A percentile compares a stretch with the other conserved stretches of the same genome.
Evolutionary conservation across 2,113 vertebrate genomes (phyloP).

Genomic region (Uropsilus gracilis): DNA sequence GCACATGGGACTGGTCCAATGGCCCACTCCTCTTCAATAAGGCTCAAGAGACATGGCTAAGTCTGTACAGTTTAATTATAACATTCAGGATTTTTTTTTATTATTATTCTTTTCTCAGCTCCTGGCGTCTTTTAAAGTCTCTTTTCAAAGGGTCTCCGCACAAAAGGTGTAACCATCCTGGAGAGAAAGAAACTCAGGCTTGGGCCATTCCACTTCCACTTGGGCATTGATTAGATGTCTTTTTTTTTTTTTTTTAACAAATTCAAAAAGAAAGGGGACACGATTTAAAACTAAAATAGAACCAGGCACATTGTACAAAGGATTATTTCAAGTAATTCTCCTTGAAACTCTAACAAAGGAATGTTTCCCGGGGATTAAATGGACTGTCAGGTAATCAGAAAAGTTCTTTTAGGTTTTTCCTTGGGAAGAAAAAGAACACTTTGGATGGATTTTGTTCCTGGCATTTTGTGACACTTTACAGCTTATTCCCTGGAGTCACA

Average conservation of each 20-base stretch:
- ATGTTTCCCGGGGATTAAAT: constrained; percentile 92
- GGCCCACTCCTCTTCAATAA: constrained; percentile 57
- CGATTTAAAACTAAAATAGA: constrained; percentile 91
- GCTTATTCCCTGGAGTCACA: constrained; percentile 87
- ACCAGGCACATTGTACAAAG: constrained; percentile 87
- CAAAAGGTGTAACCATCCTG: constrained; percentile 85
- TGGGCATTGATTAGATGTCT: constrained; percentile 86
- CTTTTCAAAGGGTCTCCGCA: constrained; percentile 81
- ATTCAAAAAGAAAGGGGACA: constrained; percentile 87
- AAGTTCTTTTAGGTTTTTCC: constrained; percentile 89
- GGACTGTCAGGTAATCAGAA: constrained; percentile 92
- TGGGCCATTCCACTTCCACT: constrained; percentile 84
- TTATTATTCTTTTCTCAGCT: constrained; percentile 81
- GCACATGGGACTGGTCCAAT: background rate
- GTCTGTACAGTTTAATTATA: constrained; percentile 78
- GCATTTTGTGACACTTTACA: constrained; percentile 88
- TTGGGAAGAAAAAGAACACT: constrained; percentile 87
- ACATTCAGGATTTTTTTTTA: constrained; percentile 71
- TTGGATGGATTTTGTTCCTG: constrained; percentile 88
- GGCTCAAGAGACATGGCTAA: constrained; percentile 68
- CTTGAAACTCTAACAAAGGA: constrained; percentile 91
- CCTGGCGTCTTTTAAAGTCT: constrained; percentile 79
- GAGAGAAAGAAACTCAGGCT: constrained; percentile 83
- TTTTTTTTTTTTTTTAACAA: constrained; percentile 80
- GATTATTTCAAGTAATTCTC: constrained; percentile 93